Evolutionary conservation across 2,797 vertebrate species (phyloP), one percentile per base, ranked within the genome.

Genomic region (Catostomus latipinnis): DNA sequence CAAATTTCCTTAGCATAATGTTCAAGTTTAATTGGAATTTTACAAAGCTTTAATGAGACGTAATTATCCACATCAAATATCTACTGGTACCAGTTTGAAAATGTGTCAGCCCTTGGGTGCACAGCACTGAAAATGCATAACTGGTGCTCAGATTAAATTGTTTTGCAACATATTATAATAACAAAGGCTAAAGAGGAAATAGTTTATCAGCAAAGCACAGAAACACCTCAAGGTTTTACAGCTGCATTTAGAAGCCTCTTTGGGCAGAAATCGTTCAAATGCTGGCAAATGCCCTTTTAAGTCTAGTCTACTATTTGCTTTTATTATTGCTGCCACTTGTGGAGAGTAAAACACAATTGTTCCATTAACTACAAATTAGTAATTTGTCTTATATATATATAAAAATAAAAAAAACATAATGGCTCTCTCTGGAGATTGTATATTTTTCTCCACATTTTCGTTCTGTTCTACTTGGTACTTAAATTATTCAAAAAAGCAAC

Each of bases 31-130:
- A 92, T 90, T 90, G 85, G 87, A 89, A 88, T 70, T 89, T 87
- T 88, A 89, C 82, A 86, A 70, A 73, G 82, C 76, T 88, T 92
- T 92, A 92, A 93, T 92, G 85, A 88, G 86, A 91, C 88, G 89
- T 90, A 93, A 94, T 94, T 92, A 93, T 88, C 90, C 88, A 87
- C 88, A 89, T 91, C 86, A 90, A 92, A 92, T 92, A 88, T 89
- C 91, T 85, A 4, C 34, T 34, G 4, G 34, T 34, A 34, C 34
- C 2, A 34, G 34, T 2, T 34, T 34, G 34, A 34, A 34, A 34
- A 34, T 4, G 34, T 34, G 34, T 34, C 34, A 34, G 34, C 34
- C 34, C 34, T 34, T 87, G 87, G 90, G 93, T 86, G 85, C 83
- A 82, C 83, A 81, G 76, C 68, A 79, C 85, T 79, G 46, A 83